Base-by-base conservation (phyloP, 2,113 vertebrate species). In the Cyrtonyx montezumae region DNA sequence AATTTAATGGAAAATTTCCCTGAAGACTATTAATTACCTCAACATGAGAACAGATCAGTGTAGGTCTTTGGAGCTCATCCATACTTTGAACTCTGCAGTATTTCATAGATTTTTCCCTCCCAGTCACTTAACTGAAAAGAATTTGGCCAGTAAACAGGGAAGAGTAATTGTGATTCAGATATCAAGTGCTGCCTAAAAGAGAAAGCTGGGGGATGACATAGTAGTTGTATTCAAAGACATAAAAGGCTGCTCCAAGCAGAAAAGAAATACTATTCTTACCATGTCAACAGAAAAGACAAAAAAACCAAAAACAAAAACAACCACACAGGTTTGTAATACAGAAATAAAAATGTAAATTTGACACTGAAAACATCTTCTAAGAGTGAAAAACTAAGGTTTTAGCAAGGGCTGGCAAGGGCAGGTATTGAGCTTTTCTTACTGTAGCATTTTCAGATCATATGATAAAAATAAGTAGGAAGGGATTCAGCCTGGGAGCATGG, bases 1-100 rank as follows among this genome's bases (percentile, higher is more conserved):
- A 84, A 79, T 82, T 79, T 90, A 45, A 32, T 87, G 45, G 49
- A 84, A 87, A 79, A 68, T 66, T 92, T 87, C 4, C 79, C 75
- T 51, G 18, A 63, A 91, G 74, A 32, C 14, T 66, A 3, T 30
- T 83, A 30, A 86, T 19, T 89, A 49, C 32, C 42, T 85, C 34
- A n/a, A 20, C 8, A 36, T 84, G 48, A 86, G 46, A 45, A 66
- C 22, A 48, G 55, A 59, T 6, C 36, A 89, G 28, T 30, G 40
- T 34, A 43, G 28, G 45, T 16, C 37, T 69, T 91, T 91, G 94
- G 78, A 92, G 67, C 21, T 77, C 32, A 55, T 73, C 70, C 84
- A 79, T 49, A n/a, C 58, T 84, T 49, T 66, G 42, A 19, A 45
- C 22, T 79, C 75, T 74, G 75, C 66, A 73, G 30, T 78, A 59